Evolutionary conservation across 2,888 invertebrate genomes (phyloP), one percentile per base, ranked within the genome.

Genomic region (Platycheirus albimanus): DNA sequence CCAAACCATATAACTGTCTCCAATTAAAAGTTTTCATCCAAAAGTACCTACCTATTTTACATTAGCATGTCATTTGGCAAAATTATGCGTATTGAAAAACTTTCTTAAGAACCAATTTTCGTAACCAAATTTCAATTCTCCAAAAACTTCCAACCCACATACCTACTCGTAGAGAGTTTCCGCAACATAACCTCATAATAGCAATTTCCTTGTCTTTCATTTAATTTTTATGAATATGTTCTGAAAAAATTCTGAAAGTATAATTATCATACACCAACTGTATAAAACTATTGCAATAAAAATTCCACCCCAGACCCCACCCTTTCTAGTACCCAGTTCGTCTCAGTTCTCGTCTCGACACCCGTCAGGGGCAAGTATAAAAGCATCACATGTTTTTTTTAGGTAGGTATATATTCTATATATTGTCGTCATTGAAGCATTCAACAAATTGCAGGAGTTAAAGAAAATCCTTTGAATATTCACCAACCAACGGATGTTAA

Each of bases 241-340:
- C 56, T 43, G 4, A 19, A 41, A 58, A 78, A 72, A 72, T 52
- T 83, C 17, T 30, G 19, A 77, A 64, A 83, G 74, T 83, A n/a
- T n/a, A 83, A 77, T 83, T 83, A 83, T 74, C 83, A 83, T 78
- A 69, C 72, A 70, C 78, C 83, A 83, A 83, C 69, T 83, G 61
- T 43, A 15, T 58, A 28, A 58, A 72, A 83, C 67, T 83, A 77
- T 63, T 74, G 58, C 64, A 78, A 78, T 83, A 78, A 83, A 69
- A 72, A 45, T 56, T 63, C 36, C 43, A 41, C 43, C 20, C 13
- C n/a, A 24, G 5, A 33, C 30, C 30, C 30, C 52, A 4, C 17
- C 13, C 20, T 19, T n/a, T n/a, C n/a, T n/a, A n/a, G 17, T 15
- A 8, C 24, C 54, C 17, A 17, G 6, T 19, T 6, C 17, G 1